Evolutionary conservation across 64 coral and sea anemone species (phyloP), one percentile per base, ranked within the genome.

Genomic region (Porites lutea): DNA sequence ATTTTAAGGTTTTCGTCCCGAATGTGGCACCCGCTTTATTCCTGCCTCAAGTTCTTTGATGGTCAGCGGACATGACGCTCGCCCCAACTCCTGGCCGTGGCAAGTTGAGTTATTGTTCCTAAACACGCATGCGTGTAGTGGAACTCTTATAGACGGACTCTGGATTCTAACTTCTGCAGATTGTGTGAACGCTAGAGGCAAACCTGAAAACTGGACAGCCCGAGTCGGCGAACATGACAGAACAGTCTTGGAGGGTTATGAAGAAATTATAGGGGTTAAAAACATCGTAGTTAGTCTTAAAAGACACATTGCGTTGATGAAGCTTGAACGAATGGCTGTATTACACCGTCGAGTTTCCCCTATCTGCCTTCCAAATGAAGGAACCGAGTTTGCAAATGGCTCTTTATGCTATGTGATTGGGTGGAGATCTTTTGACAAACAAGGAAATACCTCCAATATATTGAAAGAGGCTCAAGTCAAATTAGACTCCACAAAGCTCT

Each of bases 71-170:
- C 57, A 62, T 27, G 91, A 93, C 15, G 82, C 91, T 19, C 66
- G 61, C 58, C 82, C 82, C 61, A 79, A 93, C 71, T 93, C 91
- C 19, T 93, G 91, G 91, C 91, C 91, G 27, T 93, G 91, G 91
- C 91, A 93, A 72, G 91, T 93, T 78, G 82, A 93, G 27, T 67
- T 93, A 13, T 69, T 93, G 8, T 63, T 51, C 48, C 82, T 8
- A 62, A 60, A 60, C 23, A 88, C 50, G 62, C 81, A 84, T 69
- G 81, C 81, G 62, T 84, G 81, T 52, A 69, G 81, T 46, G 81
- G 81, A 22, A 48, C 81, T 20, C 47, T 84, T 5, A 69, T 84
- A 18, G 81, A 84, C 18, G 16, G 22, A 8, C 13, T 19, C 59
- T 84, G 81, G 81, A 22, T 84, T 1, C 22, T 84, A 65, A 68